Conservation (phyloP, 2,113 vertebrate species). For the Alces alces region DNA sequence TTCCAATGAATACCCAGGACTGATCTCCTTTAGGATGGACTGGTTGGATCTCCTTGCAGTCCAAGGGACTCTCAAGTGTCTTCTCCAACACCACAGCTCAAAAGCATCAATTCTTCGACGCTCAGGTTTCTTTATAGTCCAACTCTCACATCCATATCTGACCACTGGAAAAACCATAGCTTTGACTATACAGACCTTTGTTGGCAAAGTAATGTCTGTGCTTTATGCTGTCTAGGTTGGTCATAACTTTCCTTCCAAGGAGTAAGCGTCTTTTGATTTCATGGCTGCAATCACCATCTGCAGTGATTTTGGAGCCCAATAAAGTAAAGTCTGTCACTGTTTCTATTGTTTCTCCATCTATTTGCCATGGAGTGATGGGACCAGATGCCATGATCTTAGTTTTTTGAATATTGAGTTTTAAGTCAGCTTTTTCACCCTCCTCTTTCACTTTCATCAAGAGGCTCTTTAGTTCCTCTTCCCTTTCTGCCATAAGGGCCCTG, state of each 20-base stretch:
- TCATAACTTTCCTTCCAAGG: background rate
- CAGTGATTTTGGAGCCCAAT: background rate
- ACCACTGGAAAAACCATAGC: background rate
- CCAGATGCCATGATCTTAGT: background rate
- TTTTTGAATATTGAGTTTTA: background rate
- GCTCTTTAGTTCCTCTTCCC: background rate
- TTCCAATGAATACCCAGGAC: background rate
- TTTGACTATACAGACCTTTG: background rate
- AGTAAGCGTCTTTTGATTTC: background rate
- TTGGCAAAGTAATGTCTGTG: background rate
- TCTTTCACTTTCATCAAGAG: background rate
- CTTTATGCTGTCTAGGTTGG: background rate
- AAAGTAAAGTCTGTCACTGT: background rate
- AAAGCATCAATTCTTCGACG: background rate
- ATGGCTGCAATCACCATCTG: background rate
- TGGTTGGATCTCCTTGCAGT: background rate
- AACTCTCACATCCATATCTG: background rate
- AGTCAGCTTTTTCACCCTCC: background rate
- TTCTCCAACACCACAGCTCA: background rate
- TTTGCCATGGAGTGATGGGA: background rate
- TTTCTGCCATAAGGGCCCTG: background rate
- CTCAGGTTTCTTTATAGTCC: background rate
- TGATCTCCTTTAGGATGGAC: too few species aligned
- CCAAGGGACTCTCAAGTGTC: background rate
- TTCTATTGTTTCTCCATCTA: background rate